phyloP scores from a whole-genome alignment of 2,888 invertebrate species.

The Enoplolaimus lenunculus region DNA sequence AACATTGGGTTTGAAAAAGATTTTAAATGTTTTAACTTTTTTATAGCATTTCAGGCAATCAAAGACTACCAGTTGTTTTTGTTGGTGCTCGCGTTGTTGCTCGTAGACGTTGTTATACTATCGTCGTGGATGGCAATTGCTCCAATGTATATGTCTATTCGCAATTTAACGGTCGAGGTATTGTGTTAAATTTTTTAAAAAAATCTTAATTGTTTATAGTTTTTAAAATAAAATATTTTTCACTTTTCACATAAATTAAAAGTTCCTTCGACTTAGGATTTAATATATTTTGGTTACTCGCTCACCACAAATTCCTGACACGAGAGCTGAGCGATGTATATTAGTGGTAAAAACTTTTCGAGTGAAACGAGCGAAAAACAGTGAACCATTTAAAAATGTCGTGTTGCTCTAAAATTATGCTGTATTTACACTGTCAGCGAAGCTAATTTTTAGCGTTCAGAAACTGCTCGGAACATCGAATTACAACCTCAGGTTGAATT shows the following conservation, averaged over 20 bases:
- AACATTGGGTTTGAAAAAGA: too few species aligned
- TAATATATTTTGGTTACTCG: too few species aligned
- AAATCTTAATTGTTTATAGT: constrained; percentile 12
- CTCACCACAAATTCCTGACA: too few species aligned
- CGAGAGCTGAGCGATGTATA: too few species aligned
- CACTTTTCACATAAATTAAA: too few species aligned
- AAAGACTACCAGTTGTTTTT: constrained; percentile 95
- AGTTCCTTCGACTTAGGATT: too few species aligned
- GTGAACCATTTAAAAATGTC: too few species aligned
- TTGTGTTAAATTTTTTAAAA: constrained; percentile 29
- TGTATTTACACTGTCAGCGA: too few species aligned
- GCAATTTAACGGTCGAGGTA: constrained; percentile 28
- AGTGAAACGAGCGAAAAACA: too few species aligned
- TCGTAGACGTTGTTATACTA: constrained; percentile 81
- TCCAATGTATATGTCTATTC: constrained; percentile 30
- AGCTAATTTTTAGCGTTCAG: constrained; percentile 27
- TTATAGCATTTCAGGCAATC: constrained; percentile 71
- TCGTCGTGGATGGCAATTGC: constrained; percentile 68
- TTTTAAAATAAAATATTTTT: constrained; percentile 16
- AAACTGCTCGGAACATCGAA: constrained; percentile 29
- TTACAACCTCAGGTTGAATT: constrained; percentile 73
- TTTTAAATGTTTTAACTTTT: too few species aligned
- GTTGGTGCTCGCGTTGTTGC: constrained; percentile 78
- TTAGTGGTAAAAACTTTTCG: too few species aligned
- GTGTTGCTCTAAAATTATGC: too few species aligned